Conservation (phyloP, 2,113 vertebrate genomes). For the Neogobius melanostomus region DNA sequence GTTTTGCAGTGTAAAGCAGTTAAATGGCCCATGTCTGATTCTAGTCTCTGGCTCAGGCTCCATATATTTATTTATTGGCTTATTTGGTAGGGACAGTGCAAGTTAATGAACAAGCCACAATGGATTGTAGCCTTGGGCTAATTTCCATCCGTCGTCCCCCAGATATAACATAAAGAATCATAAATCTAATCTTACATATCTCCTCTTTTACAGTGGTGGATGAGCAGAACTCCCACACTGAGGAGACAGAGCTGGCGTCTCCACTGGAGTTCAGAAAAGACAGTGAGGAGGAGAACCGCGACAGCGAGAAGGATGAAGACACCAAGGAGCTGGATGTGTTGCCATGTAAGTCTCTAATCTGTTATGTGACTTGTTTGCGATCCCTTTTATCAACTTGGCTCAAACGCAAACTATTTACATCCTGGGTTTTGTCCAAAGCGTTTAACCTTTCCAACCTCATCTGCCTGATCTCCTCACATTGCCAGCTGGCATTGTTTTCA, state of each 20-base stretch:
- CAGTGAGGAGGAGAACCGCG: conserved; percentile 84
- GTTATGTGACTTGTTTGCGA: background rate
- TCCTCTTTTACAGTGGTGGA: conserved; percentile 82
- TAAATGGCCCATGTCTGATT: too few relatives aligned
- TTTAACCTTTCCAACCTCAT: conserved; percentile 3
- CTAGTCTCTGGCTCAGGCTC: too few relatives aligned
- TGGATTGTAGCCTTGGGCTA: too few relatives aligned
- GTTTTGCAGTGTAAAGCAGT: too few relatives aligned
- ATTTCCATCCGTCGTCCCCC: background rate
- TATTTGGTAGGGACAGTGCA: too few relatives aligned
- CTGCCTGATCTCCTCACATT: conserved; percentile 6
- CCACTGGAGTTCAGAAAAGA: conserved; percentile 84
- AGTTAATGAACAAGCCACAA: too few relatives aligned
- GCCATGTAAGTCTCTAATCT: conserved; percentile 73
- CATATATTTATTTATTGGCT: too few relatives aligned
- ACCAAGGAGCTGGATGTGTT: conserved; percentile 82
- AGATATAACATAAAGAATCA: background rate
- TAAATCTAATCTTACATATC: background rate
- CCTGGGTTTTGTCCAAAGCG: conserved; percentile 10
- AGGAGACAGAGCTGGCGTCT: conserved; percentile 81
- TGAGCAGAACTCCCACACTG: conserved; percentile 86
- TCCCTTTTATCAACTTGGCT: conserved; percentile 8
- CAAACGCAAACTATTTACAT: background rate
- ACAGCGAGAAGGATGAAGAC: conserved; percentile 90
- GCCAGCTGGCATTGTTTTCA: conserved; percentile 14